A percentile compares a stretch with the other conserved stretches of the same genome.
Conservation (phyloP, 1,140 invertebrate species). For the Listronotus bonariensis region DNA sequence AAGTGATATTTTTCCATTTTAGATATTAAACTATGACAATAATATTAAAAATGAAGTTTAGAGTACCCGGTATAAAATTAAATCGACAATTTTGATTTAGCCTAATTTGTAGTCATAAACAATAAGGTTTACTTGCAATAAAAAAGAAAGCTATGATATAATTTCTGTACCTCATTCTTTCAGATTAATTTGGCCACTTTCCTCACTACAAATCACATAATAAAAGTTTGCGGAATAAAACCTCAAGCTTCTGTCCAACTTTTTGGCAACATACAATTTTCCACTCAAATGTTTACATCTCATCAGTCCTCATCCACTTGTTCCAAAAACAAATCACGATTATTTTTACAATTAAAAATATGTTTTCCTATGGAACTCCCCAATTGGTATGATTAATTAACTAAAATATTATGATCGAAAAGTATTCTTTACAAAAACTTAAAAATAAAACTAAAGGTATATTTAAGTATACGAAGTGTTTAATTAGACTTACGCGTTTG, state of each 20-base stretch:
- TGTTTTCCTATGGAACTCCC: no score
- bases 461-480: conserved; percentile 12
- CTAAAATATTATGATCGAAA: conserved; percentile 2
- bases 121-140: no score
- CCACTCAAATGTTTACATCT: no score
- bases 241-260: conserved; percentile 8
- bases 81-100: no score
- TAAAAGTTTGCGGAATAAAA: conserved; percentile 10
- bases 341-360: neutral
- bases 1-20: no score
- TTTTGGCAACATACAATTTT: neutral
- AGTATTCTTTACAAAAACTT: conserved; percentile 17
- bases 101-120: no score
- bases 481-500: conserved; percentile 13
- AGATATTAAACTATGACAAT: no score
- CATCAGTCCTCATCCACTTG: neutral
- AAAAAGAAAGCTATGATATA: neutral
- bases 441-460: conserved; percentile 29
- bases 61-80: no score
- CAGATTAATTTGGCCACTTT: neutral
- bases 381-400: no score
- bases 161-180: conserved; percentile 12
- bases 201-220: conserved; percentile 7
- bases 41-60: no score
- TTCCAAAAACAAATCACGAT: conserved; percentile 5